Evolutionary conservation across 1,140 invertebrate genomes (phyloP), one percentile per base, ranked within the genome.

Genomic region (Carposina sasakii): DNA sequence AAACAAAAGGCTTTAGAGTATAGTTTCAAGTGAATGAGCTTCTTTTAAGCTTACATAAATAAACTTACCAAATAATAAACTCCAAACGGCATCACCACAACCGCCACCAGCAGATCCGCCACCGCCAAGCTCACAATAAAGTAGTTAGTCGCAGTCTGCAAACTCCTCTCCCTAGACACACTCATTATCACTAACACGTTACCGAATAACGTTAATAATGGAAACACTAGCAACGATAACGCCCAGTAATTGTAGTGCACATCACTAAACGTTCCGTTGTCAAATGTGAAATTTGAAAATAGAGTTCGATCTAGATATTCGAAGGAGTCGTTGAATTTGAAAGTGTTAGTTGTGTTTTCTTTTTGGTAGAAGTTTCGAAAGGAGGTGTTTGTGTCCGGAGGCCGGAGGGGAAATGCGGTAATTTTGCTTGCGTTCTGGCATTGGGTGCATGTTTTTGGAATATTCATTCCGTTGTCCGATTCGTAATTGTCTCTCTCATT

Each of bases 51-150:
- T n/a, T n/a, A n/a, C n/a, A 36, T 36, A 22, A 10, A 40, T 6
- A n/a, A 33, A 89, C 93, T 93, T 86, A 97, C 94, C 92, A 96
- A 89, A 79, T 98, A 93, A 86, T 98, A 99, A 58, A 98, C 96
- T 48, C 96, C 97, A 76, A 98, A 98, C 6, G 98, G 97, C 98
- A 99, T 99, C 43, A 99, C 98, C 31, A 98, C 90, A 3, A 96
- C 91, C 24, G 97, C 97, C 0, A 99, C 97, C 50, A 99, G 89
- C 30, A 99, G 90, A 86, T 99, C 98, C 9, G 98, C 98, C 5
- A 99, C 90, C 17, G 97, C 98, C 57, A 99, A 86, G 52, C 96
- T 98, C 51, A 98, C 96, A 72, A 99, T 99, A 86, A 99, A 98
- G 85, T 98, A 99, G 86, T 99, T 99, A 48, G 97, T 99, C 34